Evolutionary conservation across 2,888 invertebrate genomes (phyloP).

Genomic region (Diloba caeruleocephala): DNA sequence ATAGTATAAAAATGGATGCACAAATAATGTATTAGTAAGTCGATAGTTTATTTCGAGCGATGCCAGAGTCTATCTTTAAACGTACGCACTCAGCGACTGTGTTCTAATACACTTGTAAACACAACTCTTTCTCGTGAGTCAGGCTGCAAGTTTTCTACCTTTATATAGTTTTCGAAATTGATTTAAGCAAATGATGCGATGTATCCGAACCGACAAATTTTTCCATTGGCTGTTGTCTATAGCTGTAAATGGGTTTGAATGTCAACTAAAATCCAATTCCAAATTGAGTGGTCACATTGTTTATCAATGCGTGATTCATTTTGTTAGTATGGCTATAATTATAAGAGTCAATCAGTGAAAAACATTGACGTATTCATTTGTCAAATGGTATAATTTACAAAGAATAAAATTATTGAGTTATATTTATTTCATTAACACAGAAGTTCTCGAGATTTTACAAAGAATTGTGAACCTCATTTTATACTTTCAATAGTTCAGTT

Average conservation of each 20-base stretch:
- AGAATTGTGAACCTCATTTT: conserved; percentile 1
- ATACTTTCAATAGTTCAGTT: conserved; percentile 2
- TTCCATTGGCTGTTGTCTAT: conserved; percentile 7
- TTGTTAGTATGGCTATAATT: no score
- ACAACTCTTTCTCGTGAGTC: conserved; percentile 33
- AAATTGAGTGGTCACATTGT: conserved; percentile 18
- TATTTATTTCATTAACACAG: neutral
- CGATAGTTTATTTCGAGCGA: conserved; percentile 61
- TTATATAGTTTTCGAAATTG: neutral
- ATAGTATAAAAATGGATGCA: conserved; percentile 29
- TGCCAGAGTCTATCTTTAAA: conserved; percentile 37
- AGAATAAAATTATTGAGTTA: no score
- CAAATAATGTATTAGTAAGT: conserved; percentile 52
- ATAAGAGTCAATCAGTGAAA: no score
- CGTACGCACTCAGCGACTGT: conserved; percentile 31
- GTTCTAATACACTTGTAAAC: conserved; percentile 43
- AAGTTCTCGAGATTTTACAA: neutral
- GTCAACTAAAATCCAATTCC: conserved; percentile 19
- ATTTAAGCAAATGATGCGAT: conserved; percentile 1
- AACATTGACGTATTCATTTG: no score
- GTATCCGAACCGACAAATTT: no score
- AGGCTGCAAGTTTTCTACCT: conserved; percentile 13
- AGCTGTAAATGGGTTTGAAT: neutral
- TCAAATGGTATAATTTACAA: no score
- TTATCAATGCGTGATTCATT: conserved; percentile 27